Evolutionary conservation across 1,140 invertebrate genomes (phyloP).

Genomic region (Helicoverpa zea): DNA sequence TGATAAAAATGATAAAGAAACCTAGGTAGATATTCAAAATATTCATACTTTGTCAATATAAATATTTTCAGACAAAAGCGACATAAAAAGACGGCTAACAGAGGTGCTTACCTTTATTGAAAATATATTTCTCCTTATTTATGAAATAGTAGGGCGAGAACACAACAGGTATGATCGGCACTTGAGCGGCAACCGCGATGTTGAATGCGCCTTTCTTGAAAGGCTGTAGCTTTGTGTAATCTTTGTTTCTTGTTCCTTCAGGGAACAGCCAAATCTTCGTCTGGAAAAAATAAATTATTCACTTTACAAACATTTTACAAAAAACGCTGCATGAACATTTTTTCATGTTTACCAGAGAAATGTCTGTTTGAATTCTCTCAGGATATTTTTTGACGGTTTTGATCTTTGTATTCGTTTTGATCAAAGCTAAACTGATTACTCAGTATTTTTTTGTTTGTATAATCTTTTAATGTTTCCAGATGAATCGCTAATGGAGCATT

Average conservation of each 20-base stretch:
- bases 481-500: background rate
- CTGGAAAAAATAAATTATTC: constrained; percentile 69
- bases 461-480: background rate
- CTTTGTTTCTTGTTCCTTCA: constrained; percentile 88
- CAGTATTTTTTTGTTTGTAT: background rate
- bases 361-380: constrained; percentile 10
- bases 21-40: background rate
- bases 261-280: constrained; percentile 90
- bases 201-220: constrained; percentile 93
- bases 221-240: constrained; percentile 76
- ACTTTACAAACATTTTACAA: constrained; percentile 1
- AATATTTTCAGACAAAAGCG: constrained; percentile 9
- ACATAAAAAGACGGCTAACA: background rate
- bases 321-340: background rate
- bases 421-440: constrained; percentile 17
- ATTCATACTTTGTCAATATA: constrained; percentile 8
- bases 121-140: constrained; percentile 79
- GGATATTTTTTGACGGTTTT: constrained; percentile 15
- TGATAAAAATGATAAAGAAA: background rate
- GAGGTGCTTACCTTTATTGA: constrained; percentile 75
- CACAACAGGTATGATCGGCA: constrained; percentile 91
- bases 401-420: constrained; percentile 16
- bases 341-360: background rate
- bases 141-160: constrained; percentile 90
- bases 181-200: constrained; percentile 90